phyloP scores from a whole-genome alignment of 2,888 invertebrate species.

The Abrostola triplasia region DNA sequence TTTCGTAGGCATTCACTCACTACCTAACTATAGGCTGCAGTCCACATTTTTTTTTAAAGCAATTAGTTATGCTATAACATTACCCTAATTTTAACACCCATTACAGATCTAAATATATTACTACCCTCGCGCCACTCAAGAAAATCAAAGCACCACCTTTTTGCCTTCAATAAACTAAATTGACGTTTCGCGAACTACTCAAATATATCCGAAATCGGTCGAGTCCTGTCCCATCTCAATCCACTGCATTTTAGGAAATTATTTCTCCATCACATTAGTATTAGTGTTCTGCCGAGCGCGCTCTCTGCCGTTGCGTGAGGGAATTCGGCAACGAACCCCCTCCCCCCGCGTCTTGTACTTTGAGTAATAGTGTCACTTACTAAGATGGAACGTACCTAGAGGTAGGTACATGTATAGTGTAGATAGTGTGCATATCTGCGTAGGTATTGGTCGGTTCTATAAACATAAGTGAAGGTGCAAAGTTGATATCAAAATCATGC shows the following conservation, averaged over 20 bases:
- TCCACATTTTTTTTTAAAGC: no score
- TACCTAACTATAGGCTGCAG: no score
- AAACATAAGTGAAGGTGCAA: no score
- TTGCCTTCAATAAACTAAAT: constrained; percentile 76
- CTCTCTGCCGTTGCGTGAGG: constrained; percentile 82
- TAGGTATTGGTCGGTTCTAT: no score
- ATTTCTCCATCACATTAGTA: constrained; percentile 85
- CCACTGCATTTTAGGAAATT: constrained; percentile 85
- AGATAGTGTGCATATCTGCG: neutral
- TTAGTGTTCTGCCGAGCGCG: constrained; percentile 81
- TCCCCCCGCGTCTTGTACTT: constrained; percentile 54
- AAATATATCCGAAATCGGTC: constrained; percentile 65
- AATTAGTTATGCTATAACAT: no score
- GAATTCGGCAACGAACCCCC: constrained; percentile 69
- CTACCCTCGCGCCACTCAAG: constrained; percentile 33
- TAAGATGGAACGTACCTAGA: constrained; percentile 38
- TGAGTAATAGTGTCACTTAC: constrained; percentile 68
- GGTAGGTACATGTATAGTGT: constrained; percentile 18
- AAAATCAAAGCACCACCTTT: constrained; percentile 39
- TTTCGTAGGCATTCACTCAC: no score
- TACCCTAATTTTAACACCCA: no score
- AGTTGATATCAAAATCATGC: no score
- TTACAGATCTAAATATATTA: neutral
- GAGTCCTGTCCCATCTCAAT: constrained; percentile 72
- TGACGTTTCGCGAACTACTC: constrained; percentile 80